Conservation (phyloP, 2,113 vertebrate genomes). For the Microtus ochrogaster region DNA sequence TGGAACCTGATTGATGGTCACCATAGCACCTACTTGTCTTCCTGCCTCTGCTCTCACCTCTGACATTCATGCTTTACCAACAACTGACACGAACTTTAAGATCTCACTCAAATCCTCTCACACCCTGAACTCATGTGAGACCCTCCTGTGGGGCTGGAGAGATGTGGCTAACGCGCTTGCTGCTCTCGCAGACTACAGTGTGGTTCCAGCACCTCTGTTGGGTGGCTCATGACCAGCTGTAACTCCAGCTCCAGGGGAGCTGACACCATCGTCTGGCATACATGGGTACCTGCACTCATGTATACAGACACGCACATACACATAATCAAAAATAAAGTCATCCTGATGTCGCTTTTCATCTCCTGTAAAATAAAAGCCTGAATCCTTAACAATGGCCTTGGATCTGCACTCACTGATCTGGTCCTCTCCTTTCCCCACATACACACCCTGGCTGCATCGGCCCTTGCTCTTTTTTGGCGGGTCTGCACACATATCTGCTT, state of each 20-base stretch:
- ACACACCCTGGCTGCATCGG: not conserved
- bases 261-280: not conserved
- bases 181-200: not conserved
- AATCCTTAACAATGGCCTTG: not conserved
- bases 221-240: not conserved
- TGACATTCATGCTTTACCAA: not conserved
- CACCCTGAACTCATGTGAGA: not conserved
- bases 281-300: not conserved
- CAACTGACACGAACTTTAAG: not conserved
- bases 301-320: not conserved
- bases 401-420: no score
- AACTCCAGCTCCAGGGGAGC: not conserved
- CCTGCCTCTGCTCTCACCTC: not conserved
- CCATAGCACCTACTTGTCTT: not conserved
- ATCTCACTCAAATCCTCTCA: not conserved
- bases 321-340: not conserved
- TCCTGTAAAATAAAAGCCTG: not conserved
- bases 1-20: no score
- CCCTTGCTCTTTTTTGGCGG: not conserved
- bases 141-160: not conserved
- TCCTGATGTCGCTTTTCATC: not conserved
- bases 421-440: not conserved
- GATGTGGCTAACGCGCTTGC: not conserved
- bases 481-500: not conserved
- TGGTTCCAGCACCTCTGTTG: not conserved